These are phyloP conservation scores for Platysteira castanea DNA, from an alignment of 2,113 vertebrate species.

Conservation along the genomic window DNA sequence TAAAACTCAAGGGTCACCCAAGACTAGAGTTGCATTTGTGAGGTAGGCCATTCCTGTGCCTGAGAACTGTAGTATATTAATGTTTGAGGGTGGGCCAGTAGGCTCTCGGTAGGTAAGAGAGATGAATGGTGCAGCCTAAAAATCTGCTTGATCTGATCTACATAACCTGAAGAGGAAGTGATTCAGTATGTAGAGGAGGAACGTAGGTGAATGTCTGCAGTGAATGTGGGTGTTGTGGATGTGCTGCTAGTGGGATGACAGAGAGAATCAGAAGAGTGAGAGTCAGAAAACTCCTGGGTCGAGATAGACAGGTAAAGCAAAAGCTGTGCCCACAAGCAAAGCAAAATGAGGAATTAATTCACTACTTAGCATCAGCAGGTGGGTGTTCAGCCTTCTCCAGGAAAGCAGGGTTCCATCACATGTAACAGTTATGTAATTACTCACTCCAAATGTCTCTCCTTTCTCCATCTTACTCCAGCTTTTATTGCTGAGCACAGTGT, in stretches of 20 bases:
- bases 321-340: neutral
- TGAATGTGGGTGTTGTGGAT: neutral
- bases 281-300: neutral
- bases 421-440: rapidly evolving
- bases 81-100: neutral
- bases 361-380: neutral
- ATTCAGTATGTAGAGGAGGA: neutral
- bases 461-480: neutral
- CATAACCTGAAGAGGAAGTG: neutral
- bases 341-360: neutral
- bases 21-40: neutral
- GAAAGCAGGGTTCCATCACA: rapidly evolving
- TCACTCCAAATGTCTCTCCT: neutral
- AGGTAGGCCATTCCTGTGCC: neutral
- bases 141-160: neutral
- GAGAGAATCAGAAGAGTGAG: neutral
- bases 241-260: neutral
- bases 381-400: neutral
- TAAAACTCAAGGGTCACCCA: rapidly evolving
- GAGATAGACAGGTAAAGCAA: neutral
- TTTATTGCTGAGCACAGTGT: neutral
- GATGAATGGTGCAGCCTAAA: neutral
- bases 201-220: neutral
- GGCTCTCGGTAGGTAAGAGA: neutral
- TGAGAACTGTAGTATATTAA: no score